Evolutionary conservation across 2,797 vertebrate genomes (phyloP).

Genomic region (Notamacropus eugenii): DNA sequence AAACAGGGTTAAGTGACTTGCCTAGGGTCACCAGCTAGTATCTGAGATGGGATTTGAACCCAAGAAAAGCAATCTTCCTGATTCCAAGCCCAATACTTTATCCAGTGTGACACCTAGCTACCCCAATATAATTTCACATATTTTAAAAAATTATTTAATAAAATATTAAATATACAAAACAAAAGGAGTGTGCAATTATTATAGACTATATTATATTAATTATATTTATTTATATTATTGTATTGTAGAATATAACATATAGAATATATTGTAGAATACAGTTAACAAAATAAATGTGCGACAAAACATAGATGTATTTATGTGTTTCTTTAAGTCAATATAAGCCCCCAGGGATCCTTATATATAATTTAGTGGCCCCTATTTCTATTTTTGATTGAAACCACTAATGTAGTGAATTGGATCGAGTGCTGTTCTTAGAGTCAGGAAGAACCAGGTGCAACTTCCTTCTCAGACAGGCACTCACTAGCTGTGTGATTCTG

Average conservation of each 20-base stretch:
- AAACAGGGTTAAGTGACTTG: neutral
- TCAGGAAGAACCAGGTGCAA: neutral
- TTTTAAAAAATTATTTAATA: neutral
- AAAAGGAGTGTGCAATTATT: neutral
- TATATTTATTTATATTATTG: too few relatives aligned
- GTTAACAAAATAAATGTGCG: neutral
- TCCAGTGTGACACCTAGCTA: neutral
- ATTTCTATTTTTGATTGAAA: neutral
- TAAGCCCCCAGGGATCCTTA: neutral
- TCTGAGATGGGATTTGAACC: neutral
- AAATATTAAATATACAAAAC: neutral
- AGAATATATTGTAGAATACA: neutral
- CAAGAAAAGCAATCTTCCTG: neutral
- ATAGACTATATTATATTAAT: neutral
- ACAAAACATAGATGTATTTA: neutral
- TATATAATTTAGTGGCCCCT: neutral
- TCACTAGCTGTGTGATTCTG: neutral
- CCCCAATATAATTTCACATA: neutral
- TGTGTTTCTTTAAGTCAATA: neutral
- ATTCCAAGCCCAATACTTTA: neutral
- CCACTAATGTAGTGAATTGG: neutral
- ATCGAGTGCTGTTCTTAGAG: neutral
- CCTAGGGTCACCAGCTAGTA: neutral
- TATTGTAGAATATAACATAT: too few relatives aligned
- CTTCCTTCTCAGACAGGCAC: neutral